Percentiles rank a stretch among this genome's conserved stretches.
phyloP scores from a whole-genome alignment of 2,113 vertebrate genomes.

The Pomatorhinus ruficollis region DNA sequence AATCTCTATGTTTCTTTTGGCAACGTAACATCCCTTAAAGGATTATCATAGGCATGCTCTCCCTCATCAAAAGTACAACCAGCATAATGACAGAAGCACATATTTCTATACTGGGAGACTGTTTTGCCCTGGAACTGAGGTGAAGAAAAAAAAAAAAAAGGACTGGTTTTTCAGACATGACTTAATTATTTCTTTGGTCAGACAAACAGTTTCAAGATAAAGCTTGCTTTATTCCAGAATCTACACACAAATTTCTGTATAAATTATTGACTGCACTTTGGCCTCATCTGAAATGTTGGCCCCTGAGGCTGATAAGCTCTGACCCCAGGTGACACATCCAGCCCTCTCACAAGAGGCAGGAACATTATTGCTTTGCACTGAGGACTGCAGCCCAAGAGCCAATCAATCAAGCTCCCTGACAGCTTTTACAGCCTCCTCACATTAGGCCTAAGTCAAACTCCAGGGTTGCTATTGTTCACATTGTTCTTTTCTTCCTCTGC shows the following conservation, averaged over 20 bases:
- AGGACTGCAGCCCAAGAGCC: slow-evolving; percentile 58
- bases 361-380: slow-evolving; percentile 73
- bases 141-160: background rate
- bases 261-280: slow-evolving; percentile 77
- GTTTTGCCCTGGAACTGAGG: background rate
- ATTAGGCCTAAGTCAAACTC: slow-evolving; percentile 73
- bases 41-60: background rate
- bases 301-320: slow-evolving; percentile 75
- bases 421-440: slow-evolving; percentile 72
- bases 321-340: slow-evolving; percentile 78
- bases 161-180: background rate
- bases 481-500: slow-evolving; percentile 27
- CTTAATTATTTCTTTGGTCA: slow-evolving; percentile 21
- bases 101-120: background rate
- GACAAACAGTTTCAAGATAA: slow-evolving; percentile 6
- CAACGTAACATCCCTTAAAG: background rate
- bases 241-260: slow-evolving; percentile 67
- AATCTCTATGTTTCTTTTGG: background rate
- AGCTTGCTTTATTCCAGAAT: slow-evolving; percentile 39
- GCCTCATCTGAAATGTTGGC: slow-evolving; percentile 72
- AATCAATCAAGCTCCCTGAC: slow-evolving; percentile 76
- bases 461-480: slow-evolving; percentile 67
- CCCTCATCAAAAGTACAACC: background rate
- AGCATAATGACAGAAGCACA: background rate
- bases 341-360: slow-evolving; percentile 67